These are phyloP conservation scores for Manis crassicaudata DNA, from an alignment of 2,797 vertebrate species.

Conservation along the genomic window DNA sequence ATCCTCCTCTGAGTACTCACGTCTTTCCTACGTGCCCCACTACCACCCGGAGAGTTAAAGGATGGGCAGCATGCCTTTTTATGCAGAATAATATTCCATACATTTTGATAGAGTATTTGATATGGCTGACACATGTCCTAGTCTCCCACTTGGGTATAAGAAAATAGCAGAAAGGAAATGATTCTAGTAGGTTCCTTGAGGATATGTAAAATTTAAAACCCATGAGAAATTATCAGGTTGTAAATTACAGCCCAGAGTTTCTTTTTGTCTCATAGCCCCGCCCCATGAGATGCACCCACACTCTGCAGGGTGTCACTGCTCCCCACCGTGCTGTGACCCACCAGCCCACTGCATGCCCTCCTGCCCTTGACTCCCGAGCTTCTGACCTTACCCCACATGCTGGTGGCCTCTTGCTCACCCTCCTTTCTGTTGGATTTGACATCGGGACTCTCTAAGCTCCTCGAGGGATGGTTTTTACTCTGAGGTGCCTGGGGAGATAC, in stretches of 20 bases:
- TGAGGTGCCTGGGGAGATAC: neutral
- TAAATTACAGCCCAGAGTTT: neutral
- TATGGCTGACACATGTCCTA: neutral
- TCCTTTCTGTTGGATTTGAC: neutral
- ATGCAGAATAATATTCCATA: neutral
- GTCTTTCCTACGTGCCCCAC: neutral
- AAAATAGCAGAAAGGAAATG: constrained; percentile 23
- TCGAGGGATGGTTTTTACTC: neutral
- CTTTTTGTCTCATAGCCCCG: neutral
- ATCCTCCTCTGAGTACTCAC: neutral
- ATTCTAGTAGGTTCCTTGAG: neutral
- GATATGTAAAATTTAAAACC: neutral
- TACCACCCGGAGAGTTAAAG: neutral
- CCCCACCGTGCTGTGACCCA: neutral
- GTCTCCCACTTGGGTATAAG: neutral
- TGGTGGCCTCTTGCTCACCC: neutral
- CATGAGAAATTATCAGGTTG: neutral
- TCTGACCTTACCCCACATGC: neutral
- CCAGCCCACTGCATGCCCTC: neutral
- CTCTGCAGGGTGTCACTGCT: neutral
- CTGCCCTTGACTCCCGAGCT: neutral
- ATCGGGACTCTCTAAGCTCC: neutral
- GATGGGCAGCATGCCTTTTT: neutral
- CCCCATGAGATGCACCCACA: neutral
- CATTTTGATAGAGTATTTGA: neutral